Evolutionary conservation across 2,113 vertebrate species (phyloP), one percentile per base, ranked within the genome.

Genomic region (Crocuta crocuta): DNA sequence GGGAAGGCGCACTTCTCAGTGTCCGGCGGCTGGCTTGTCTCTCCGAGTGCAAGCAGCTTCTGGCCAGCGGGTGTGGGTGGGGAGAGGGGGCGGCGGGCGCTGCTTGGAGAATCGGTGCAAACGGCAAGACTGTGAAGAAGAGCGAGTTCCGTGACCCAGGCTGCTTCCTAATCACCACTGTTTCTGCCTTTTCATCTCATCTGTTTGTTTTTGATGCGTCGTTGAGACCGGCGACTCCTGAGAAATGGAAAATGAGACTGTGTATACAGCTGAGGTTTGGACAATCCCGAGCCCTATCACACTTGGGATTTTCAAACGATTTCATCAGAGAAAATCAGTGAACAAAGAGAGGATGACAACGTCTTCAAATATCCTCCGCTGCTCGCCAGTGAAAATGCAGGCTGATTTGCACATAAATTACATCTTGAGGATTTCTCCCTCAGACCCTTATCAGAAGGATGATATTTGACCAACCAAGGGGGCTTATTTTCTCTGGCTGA

Each of bases 311-410:
- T 95, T 84, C 76, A 74, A 95, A 50, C 0, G 0, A 35, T 95
- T 94, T 84, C 89, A 95, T 90, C 91, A 90, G 84, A 92, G 90
- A 80, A 84, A 76, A 65, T 58, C 55, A 70, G 80, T 31, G 45
- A 82, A 50, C 76, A 93, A 91, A 89, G 84, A 58, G 24, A 65
- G n/a, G n/a, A 53, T 45, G 91, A 92, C 84, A 78, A 71, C 58
- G 76, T 88, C 88, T 71, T 70, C 71, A 35, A 84, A 76, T 48
- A 73, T 6, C 71, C 58, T 78, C 68, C 0, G 16, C 35, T 24
- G 68, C 63, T 7, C 23, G 24, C 45, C 39, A 7, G 81, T 12
- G 89, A 82, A 82, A 90, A 45, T 17, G 90, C 43, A 73, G 39
- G 43, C 71, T 85, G 61, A 70, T 82, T 85, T 82, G 48, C 71